These are phyloP conservation scores for Cataglyphis rosenhaueri DNA, from an alignment of 2,888 invertebrate species.

Conservation along the genomic window DNA sequence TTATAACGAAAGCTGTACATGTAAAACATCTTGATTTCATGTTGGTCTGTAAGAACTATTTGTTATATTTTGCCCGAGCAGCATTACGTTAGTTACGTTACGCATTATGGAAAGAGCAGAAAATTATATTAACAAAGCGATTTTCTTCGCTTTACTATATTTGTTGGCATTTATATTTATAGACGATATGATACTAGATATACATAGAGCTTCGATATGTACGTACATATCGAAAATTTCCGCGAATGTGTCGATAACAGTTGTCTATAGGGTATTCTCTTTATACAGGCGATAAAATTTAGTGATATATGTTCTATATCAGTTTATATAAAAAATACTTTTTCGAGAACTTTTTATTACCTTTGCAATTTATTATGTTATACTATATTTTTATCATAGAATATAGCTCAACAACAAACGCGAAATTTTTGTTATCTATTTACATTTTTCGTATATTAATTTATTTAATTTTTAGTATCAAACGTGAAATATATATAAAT, in stretches of 20 bases:
- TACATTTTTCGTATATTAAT: background rate
- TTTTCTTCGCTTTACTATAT: background rate
- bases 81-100: background rate
- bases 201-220: background rate
- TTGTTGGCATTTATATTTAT: background rate
- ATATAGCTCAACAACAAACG: background rate
- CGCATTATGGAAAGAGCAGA: background rate
- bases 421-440: background rate
- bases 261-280: background rate
- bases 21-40: background rate
- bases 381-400: background rate
- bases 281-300: background rate
- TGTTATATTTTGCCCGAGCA: background rate
- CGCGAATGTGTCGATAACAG: background rate
- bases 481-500: background rate
- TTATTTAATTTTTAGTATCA: background rate
- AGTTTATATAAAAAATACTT: background rate
- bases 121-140: conserved; percentile 4
- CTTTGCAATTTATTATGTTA: background rate
- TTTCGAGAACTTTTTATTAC: background rate
- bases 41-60: background rate
- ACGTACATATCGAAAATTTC: background rate
- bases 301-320: background rate
- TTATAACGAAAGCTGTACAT: background rate
- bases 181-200: background rate